Evolutionary conservation across 2,113 vertebrate genomes (phyloP), one percentile per base, ranked within the genome.

Genomic region (Lepidothrix coronata): DNA sequence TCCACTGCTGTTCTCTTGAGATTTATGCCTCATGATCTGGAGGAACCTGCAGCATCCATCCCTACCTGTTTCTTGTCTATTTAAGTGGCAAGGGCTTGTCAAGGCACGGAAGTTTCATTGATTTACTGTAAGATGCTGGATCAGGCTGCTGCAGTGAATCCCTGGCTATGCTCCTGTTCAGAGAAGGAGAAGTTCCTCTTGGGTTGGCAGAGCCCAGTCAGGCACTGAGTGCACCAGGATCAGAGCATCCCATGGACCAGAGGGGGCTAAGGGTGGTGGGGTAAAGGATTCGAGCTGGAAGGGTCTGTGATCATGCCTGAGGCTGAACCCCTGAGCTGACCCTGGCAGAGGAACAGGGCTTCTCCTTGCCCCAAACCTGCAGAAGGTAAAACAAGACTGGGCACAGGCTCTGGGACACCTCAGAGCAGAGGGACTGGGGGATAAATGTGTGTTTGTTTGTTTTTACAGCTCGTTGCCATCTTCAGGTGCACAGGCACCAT

Each of bases 281-380:
- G 13, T 0, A 1, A 20, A 23, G n/a, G 17, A 5, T 9, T 11
- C 0, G 0, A 7, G 18, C 2, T 15, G 46, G 30, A n/a, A 49
- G 1, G 14, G 10, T 4, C 49, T 22, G 12, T 0, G 49, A 3
- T 3, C 0, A 1, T 48, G 21, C 2, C 54, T 19, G 0, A 3
- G 35, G 59, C 55, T 27, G 14, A 8, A 54, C 1, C 30, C n/a
- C 35, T 4, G 52, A 22, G 25, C 58, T 11, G 33, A 4, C 22
- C 35, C 72, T 1, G 2, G 33, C 2, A 22, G 31, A 23, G 46
- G 49, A 39, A 2, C 1, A 0, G 62, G 14, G 11, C 25, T 55
- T 24, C 48, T 55, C 51, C 52, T 4, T 0, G 9, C 7, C 23
- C 43, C 4, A 1, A 4, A 5, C n/a, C 62, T 4, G 33, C 6